Base-by-base conservation (phyloP, 2,797 vertebrate species). In the Aldrovandia affinis region DNA sequence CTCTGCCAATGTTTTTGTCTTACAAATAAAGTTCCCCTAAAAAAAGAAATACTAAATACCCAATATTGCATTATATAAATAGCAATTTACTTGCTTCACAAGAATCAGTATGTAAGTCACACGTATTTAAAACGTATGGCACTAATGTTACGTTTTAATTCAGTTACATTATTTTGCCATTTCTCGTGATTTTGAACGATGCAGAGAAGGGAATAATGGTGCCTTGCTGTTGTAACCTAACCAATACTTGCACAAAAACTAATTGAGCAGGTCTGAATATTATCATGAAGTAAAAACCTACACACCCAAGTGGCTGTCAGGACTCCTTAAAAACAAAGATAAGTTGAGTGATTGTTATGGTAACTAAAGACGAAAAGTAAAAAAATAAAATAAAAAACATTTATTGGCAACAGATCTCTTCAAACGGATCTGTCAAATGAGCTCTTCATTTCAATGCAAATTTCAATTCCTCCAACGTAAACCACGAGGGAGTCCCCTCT, bases 361-460 rank as follows among this genome's bases (percentile, higher is more conserved):
- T 87, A 86, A 90, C 63, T 70, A 42, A 81, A 39, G 33, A 54
- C 78, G 68, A 83, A 42, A 85, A 78, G n/a, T 86, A 86, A 28
- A 75, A 52, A 86, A 78, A 22, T 85, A 88, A 25, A 70, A 73
- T 14, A 70, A 63, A 65, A 57, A 91, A 89, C 33, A 84, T 25
- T 68, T 7, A 84, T 75, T 78, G 83, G 73, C 54, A 36, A 81
- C 52, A 20, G 25, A 42, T 88, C 81, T 80, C 39, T n/a, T n/a
- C 63, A 61, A 80, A 63, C 36, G 73, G 42, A n/a, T n/a, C n/a
- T 55, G 2, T 30, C 33, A 55, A 81, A 70, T 25, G 65, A 73
- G 73, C 70, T 85, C 78, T 88, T 90, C 81, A 90, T 90, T 89
- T 89, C 82, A 86, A 92, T 91, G 87, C 86, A 92, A 89, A 92